These are phyloP conservation scores for Drosophila anceps DNA, from an alignment of 2,888 invertebrate genomes.

Conservation along the genomic window DNA sequence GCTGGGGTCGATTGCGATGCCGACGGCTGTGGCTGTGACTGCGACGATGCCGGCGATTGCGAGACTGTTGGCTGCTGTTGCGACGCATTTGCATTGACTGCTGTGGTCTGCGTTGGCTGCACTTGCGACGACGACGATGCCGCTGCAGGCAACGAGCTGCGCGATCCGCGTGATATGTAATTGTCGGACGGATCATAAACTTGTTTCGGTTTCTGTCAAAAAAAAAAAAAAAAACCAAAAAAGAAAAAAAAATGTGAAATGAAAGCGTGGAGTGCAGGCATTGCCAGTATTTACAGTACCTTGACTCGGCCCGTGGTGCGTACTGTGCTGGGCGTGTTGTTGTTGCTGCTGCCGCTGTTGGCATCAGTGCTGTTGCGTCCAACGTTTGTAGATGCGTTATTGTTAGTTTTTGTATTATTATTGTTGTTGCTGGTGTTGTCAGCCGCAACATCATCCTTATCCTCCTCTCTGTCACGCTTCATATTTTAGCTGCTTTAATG, in stretches of 20 bases:
- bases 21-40: slow-evolving; percentile 6
- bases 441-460: slow-evolving; percentile 34
- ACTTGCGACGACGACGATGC: neutral
- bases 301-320: slow-evolving; percentile 84
- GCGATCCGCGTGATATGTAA: slow-evolving; percentile 87
- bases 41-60: slow-evolving; percentile 8
- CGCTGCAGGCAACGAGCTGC: slow-evolving; percentile 40
- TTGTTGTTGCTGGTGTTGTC: slow-evolving; percentile 14
- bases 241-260: neutral
- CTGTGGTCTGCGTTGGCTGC: neutral
- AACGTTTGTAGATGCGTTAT: slow-evolving; percentile 19
- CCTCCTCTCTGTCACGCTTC: slow-evolving; percentile 57
- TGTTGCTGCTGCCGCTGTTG: slow-evolving; percentile 16
- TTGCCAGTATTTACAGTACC: slow-evolving; percentile 52
- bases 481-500: slow-evolving; percentile 31
- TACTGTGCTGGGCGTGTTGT: slow-evolving; percentile 60
- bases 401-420: slow-evolving; percentile 20
- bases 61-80: neutral
- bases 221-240: too few relatives aligned
- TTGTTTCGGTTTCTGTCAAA: slow-evolving; percentile 90
- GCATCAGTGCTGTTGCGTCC: slow-evolving; percentile 11
- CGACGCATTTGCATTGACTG: neutral
- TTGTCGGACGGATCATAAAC: slow-evolving; percentile 95
- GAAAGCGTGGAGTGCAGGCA: neutral
- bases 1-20: neutral